These are phyloP conservation scores for Falco berigora DNA, from an alignment of 2,797 vertebrate genomes.

Conservation along the genomic window DNA sequence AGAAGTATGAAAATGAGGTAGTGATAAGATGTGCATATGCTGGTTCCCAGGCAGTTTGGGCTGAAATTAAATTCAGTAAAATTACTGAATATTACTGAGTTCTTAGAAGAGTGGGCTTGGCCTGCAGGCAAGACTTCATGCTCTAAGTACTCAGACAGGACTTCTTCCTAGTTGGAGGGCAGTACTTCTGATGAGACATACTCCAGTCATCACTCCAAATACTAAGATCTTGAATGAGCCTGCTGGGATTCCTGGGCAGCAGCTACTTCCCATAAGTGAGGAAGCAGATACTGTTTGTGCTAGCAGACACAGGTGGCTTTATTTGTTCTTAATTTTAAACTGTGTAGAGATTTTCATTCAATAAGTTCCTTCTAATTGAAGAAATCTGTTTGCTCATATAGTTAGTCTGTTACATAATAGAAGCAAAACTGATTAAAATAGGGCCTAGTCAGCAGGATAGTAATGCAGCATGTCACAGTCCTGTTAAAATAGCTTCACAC, in stretches of 20 bases:
- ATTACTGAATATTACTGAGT: background rate
- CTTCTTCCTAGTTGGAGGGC: conserved; percentile 55
- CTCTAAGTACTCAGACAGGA: background rate
- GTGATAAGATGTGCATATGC: rapidly evolving
- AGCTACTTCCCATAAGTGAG: conserved; percentile 26
- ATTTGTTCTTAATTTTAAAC: background rate
- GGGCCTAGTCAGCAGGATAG: background rate
- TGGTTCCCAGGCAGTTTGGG: background rate
- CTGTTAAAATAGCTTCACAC: background rate
- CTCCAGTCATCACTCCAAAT: conserved; percentile 46
- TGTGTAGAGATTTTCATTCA: background rate
- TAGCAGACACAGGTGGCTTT: background rate
- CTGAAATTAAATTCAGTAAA: no score
- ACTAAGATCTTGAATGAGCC: conserved; percentile 60
- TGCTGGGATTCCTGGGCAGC: conserved; percentile 66
- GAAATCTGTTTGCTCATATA: background rate
- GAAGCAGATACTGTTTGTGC: conserved; percentile 56
- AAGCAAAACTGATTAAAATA: background rate
- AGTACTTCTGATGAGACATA: conserved; percentile 59
- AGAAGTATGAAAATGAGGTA: background rate
- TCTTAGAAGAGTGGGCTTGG: background rate
- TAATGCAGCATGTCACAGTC: background rate
- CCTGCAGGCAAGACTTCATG: background rate
- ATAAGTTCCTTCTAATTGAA: background rate
- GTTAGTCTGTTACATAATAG: background rate